These are phyloP conservation scores for Athalia circularis DNA, from an alignment of 2,888 invertebrate species.

Conservation along the genomic window DNA sequence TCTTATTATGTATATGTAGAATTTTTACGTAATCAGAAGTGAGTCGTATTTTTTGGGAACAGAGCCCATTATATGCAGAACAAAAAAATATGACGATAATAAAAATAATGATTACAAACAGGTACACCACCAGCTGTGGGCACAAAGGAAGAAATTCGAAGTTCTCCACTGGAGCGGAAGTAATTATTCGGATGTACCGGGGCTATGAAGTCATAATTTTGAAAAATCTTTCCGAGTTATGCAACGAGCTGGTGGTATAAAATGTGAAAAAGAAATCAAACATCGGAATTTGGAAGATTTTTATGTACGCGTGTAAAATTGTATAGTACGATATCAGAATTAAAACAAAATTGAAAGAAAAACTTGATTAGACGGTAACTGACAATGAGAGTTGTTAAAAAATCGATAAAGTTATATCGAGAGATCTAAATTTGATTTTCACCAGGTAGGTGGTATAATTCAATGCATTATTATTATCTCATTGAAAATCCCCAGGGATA, in stretches of 20 bases:
- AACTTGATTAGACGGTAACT: background rate
- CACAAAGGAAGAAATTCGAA: slow-evolving; percentile 26
- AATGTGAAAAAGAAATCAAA: background rate
- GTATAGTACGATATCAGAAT: no score
- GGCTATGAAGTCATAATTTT: background rate
- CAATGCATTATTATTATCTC: background rate
- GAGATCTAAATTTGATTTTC: background rate
- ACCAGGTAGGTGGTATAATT: no score
- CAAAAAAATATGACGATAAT: slow-evolving; percentile 14
- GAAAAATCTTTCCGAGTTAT: background rate
- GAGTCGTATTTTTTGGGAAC: background rate
- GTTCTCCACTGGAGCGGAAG: background rate
- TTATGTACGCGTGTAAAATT: no score
- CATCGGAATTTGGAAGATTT: no score
- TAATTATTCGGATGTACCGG: slow-evolving; percentile 14
- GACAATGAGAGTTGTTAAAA: background rate
- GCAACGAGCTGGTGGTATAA: background rate
- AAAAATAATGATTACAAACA: slow-evolving; percentile 19
- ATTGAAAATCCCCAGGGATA: background rate
- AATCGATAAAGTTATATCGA: background rate
- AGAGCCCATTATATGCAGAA: slow-evolving; percentile 3
- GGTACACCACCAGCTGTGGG: background rate
- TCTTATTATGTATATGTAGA: no score
- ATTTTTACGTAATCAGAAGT: no score
- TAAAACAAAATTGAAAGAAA: background rate